Percentiles rank a stretch among this genome's conserved stretches.
Evolutionary conservation across 2,113 vertebrate genomes (phyloP).

Genomic region (Benthochromis sp.): DNA sequence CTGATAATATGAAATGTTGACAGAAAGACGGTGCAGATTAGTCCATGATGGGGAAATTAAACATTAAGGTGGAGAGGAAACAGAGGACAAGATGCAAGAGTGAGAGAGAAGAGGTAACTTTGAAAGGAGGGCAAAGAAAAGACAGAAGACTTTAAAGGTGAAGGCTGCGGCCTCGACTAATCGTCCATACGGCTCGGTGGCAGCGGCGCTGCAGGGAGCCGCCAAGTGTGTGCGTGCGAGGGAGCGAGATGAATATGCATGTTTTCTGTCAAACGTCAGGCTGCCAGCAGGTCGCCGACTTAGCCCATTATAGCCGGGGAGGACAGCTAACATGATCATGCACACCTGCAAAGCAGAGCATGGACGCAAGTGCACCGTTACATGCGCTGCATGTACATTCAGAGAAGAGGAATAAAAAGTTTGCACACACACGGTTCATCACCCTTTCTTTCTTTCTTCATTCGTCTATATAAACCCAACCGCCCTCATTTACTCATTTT

Average conservation of each 20-base stretch:
- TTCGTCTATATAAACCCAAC: not conserved
- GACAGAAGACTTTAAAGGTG: slow-evolving; percentile 43
- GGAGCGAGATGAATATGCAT: slow-evolving; percentile 64
- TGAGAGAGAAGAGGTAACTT: not conserved
- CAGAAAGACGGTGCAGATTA: not conserved
- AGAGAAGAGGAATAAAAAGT: not conserved
- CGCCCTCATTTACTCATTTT: not conserved
- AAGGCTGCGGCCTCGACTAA: slow-evolving; percentile 63
- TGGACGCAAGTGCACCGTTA: not conserved
- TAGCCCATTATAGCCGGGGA: slow-evolving; percentile 29
- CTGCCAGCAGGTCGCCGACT: slow-evolving; percentile 47
- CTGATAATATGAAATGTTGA: not conserved
- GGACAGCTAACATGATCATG: slow-evolving; percentile 51
- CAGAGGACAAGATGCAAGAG: not conserved
- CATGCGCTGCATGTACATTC: not conserved
- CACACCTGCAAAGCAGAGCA: not conserved
- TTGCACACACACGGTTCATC: not conserved
- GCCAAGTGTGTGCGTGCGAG: not conserved
- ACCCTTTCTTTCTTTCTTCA: not conserved
- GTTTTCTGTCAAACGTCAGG: slow-evolving; percentile 48
- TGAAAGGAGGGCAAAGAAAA: not conserved
- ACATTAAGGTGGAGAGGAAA: not conserved
- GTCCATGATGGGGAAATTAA: not conserved
- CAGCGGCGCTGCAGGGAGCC: slow-evolving; percentile 35
- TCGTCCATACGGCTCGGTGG: slow-evolving; percentile 51